Base-by-base conservation (phyloP, 2,113 vertebrate genomes). In the Aldabrachelys gigantea region DNA sequence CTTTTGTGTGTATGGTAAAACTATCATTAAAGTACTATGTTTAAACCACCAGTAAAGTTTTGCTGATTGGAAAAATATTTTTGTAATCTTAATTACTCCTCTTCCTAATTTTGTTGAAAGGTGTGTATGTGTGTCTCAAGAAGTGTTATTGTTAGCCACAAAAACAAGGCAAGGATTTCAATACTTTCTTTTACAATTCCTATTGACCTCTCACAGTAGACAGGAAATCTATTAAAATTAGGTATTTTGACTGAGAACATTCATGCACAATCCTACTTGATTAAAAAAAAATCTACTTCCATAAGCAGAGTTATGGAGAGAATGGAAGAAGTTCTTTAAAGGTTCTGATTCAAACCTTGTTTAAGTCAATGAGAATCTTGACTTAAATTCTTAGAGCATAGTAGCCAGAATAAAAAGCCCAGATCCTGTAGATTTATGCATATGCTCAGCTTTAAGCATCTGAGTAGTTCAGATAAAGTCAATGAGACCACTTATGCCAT, bases 21-120 rank as follows among this genome's bases (percentile, higher is more conserved):
- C 8, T 54, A 85, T 91, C 50, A 89, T 75, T 79, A 91, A 95
- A 88, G 29, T 83, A 6, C 62, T 27, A n/a, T 62, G 10, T 1
- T 90, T 89, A 38, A 85, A 50, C 17, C 29, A 59, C 54, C 24
- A 80, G 2, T 86, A 80, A 44, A 50, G 79, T 62, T 27, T 81
- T 89, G 25, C 88, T 87, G 47, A 17, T 56, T 95, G 47, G 65
- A 88, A 94, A 85, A 96, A 91, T 88, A 90, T 59, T 96, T 96
- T 90, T 91, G 38, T 80, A 17, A 47, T 86, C 41, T 85, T 92
- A 92, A 95, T 94, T 94, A 89, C 65, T 11, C 31, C 31, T 65
- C 49, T 85, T 92, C 41, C 22, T 85, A 85, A 89, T 93, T 81
- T 86, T 90, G 82, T 86, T 90, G 78, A 95, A 96, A 96, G 21